phyloP scores from a whole-genome alignment of 2,888 invertebrate species.

The Platycheirus albimanus region DNA sequence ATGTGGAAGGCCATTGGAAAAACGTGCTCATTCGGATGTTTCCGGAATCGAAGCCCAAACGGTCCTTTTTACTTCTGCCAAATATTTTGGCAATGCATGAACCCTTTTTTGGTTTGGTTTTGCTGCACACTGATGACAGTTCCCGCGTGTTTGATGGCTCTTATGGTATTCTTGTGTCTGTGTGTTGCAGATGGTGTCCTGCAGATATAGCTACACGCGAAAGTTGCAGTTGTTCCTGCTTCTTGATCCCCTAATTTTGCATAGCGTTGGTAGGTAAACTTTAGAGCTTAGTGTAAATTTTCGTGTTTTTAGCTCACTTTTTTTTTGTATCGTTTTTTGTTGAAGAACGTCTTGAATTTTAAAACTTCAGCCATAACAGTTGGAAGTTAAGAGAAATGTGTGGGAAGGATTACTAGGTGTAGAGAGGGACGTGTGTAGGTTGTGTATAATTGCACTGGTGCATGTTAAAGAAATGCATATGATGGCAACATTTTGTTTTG shows the following conservation, averaged over 20 bases:
- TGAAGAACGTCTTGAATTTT: slow-evolving; percentile 54
- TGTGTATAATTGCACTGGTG: slow-evolving; percentile 19
- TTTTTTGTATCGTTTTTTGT: not conserved
- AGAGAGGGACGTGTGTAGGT: slow-evolving; percentile 13
- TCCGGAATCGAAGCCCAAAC: slow-evolving; percentile 29
- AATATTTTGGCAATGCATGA: slow-evolving; percentile 70
- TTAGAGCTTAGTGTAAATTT: slow-evolving; percentile 34
- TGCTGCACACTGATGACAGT: slow-evolving; percentile 61
- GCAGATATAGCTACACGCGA: slow-evolving; percentile 26
- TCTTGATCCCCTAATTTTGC: slow-evolving; percentile 59
- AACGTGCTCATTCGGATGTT: slow-evolving; percentile 45
- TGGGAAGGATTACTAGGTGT: too few species aligned
- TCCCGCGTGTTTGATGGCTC: slow-evolving; percentile 40
- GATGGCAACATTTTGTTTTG: not conserved
- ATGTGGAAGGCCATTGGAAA: slow-evolving; percentile 19
- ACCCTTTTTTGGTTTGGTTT: slow-evolving; percentile 24
- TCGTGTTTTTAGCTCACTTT: not conserved
- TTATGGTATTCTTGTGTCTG: slow-evolving; percentile 12
- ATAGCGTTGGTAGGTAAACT: slow-evolving; percentile 14
- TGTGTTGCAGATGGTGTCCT: slow-evolving; percentile 45
- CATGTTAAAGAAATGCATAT: too few species aligned
- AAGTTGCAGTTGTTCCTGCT: slow-evolving; percentile 31
- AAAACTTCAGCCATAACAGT: slow-evolving; percentile 24
- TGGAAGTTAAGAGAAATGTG: not conserved
- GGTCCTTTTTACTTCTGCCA: slow-evolving; percentile 24